phyloP scores from a whole-genome alignment of 2,113 vertebrate genomes.

The Channa argus region DNA sequence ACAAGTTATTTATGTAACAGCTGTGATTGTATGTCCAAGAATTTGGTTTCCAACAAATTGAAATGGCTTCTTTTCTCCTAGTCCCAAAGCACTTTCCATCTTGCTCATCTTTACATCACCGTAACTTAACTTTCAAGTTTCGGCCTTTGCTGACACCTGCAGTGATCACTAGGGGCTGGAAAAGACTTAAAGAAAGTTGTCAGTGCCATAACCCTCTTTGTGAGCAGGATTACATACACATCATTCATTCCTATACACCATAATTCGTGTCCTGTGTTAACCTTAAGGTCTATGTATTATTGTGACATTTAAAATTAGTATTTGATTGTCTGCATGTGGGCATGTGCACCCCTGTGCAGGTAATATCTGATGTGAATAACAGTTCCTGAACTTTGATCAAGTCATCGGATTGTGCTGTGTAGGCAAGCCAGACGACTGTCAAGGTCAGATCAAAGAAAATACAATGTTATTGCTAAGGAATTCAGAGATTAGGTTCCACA shows the following conservation, averaged over 20 bases:
- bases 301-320: constrained; percentile 36
- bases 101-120: background rate
- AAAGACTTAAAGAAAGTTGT: background rate
- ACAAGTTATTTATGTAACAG: constrained; percentile 15
- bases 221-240: constrained; percentile 17
- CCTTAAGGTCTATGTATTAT: constrained; percentile 20
- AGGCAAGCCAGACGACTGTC: constrained; percentile 25
- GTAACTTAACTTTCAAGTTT: background rate
- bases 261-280: constrained; percentile 42
- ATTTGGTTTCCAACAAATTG: constrained; percentile 29
- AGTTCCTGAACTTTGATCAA: constrained; percentile 10
- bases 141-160: background rate
- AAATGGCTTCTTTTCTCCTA: background rate
- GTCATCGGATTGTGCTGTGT: background rate
- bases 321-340: constrained; percentile 42
- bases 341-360: constrained; percentile 35
- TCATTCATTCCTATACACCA: background rate
- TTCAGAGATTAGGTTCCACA: background rate
- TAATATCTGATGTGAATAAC: constrained; percentile 15
- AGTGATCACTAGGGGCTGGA: constrained; percentile 13
- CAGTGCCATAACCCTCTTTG: background rate
- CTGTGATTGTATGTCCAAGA: constrained; percentile 3
- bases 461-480: background rate
- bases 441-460: constrained; percentile 20
- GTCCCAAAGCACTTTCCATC: background rate